These are phyloP conservation scores for Simalia tracyae DNA, from an alignment of 2,797 vertebrate genomes.

Conservation along the genomic window DNA sequence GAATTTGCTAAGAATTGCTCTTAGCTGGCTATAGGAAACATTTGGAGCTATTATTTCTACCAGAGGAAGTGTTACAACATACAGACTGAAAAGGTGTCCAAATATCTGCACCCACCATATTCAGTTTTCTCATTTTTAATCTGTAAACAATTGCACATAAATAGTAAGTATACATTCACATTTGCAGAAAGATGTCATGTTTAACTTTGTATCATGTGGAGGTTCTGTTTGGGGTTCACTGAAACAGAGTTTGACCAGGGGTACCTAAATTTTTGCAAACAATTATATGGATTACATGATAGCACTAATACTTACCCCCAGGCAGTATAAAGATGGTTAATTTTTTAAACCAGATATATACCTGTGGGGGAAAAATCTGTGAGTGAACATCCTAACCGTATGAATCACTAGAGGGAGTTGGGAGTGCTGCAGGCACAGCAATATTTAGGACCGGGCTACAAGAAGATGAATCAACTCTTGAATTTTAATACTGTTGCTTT, in stretches of 20 bases:
- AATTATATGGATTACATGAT: background rate
- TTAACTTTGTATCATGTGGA: background rate
- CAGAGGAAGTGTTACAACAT: background rate
- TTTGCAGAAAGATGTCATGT: background rate
- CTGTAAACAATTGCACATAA: background rate
- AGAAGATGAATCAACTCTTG: background rate
- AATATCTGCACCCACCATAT: background rate
- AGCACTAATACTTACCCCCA: background rate
- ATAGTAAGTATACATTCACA: background rate
- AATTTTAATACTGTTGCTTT: slow-evolving; percentile 8
- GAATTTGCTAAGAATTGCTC: background rate
- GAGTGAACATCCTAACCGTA: background rate
- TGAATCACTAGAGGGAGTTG: background rate
- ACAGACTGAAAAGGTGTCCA: background rate
- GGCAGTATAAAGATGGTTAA: background rate
- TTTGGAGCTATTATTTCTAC: background rate
- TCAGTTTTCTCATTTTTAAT: background rate
- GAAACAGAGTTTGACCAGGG: background rate
- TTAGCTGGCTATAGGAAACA: background rate
- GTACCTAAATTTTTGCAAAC: background rate
- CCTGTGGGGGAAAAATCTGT: background rate
- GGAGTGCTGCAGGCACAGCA: background rate
- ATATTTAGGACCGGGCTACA: background rate
- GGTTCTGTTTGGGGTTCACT: background rate
- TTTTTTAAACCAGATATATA: background rate